Evolutionary conservation across 2,113 vertebrate species (phyloP), one percentile per base, ranked within the genome.

Genomic region (Pseudopodoces humilis): DNA sequence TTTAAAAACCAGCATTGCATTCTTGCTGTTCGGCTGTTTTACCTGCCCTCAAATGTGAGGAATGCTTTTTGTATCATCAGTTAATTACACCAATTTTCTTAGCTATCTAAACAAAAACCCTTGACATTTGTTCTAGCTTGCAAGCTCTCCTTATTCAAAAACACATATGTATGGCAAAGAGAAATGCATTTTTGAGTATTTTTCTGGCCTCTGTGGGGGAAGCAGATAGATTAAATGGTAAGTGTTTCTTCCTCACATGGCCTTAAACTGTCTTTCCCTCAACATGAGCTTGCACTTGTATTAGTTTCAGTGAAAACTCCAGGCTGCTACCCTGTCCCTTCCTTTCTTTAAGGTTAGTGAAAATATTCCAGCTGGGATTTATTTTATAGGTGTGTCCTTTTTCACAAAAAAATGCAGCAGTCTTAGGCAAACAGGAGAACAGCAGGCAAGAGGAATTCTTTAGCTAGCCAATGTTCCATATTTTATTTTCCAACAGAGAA

Each of bases 401-500:
- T 63, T 71, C 60, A 94, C 19, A 56, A 95, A 92, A 95, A 94
- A 76, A 56, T 91, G 77, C 69, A 92, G 65, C 63, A 94, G 41
- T 92, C 88, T 92, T 97, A 97, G 81, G 86, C 89, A 97, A 97
- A 96, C 94, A 97, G 69, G 92, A 64, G 91, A 97, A 96, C 96
- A 97, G 96, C 96, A 95, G 94, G 96, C 91, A 96, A 85, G 65
- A 96, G 72, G 94, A 95, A 97, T 96, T 95, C 94, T 96, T 95
- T 81, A 79, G 92, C 91, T 94, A 94, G 92, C 74, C 94, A 92
- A 92, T 87, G 95, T 96, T 97, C 92, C 74, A 24, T 64, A 94
- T 91, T 95, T 95, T 97, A 92, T 96, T 97, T 96, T 97, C 96
- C 92, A 92, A 41, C 96, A 95, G 96, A 94, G 96, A 94, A 96